Evolutionary conservation across 2,888 invertebrate species (phyloP).

Genomic region (Eurois occulta): DNA sequence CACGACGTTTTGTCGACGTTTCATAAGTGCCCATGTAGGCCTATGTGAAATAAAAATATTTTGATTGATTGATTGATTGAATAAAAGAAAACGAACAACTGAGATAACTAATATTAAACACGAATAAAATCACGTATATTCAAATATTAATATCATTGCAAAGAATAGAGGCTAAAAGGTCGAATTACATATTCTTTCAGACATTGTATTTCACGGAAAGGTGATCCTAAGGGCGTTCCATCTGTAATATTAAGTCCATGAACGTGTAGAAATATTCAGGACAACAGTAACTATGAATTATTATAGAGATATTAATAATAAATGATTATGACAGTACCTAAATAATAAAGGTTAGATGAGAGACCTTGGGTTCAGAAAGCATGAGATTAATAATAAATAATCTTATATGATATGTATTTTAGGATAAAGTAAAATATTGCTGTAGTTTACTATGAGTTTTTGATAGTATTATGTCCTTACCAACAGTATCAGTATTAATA

Average conservation of each 20-base stretch:
- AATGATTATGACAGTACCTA: not conserved
- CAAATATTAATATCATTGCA: constrained; percentile 5
- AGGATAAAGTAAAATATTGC: not conserved
- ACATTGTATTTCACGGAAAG: constrained; percentile 32
- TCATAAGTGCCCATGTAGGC: too few relatives aligned
- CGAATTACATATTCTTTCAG: constrained; percentile 36
- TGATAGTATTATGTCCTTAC: not conserved
- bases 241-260: not conserved
- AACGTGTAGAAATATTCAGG: constrained; percentile 9
- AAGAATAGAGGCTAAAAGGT: constrained; percentile 23
- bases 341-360: constrained; percentile 25
- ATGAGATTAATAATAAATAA: not conserved
- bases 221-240: constrained; percentile 35
- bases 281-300: constrained; percentile 33
- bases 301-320: constrained; percentile 37
- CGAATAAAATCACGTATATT: constrained; percentile 8
- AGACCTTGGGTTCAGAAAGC: constrained; percentile 19
- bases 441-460: not conserved
- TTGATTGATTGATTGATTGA: too few relatives aligned
- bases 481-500: not conserved
- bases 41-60: too few relatives aligned
- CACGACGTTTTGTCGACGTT: too few relatives aligned
- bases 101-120: not conserved
- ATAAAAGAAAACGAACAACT: not conserved
- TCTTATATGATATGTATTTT: not conserved